Base-by-base conservation (phyloP, 2,888 invertebrate genomes). In the Dendrolimus houi region DNA sequence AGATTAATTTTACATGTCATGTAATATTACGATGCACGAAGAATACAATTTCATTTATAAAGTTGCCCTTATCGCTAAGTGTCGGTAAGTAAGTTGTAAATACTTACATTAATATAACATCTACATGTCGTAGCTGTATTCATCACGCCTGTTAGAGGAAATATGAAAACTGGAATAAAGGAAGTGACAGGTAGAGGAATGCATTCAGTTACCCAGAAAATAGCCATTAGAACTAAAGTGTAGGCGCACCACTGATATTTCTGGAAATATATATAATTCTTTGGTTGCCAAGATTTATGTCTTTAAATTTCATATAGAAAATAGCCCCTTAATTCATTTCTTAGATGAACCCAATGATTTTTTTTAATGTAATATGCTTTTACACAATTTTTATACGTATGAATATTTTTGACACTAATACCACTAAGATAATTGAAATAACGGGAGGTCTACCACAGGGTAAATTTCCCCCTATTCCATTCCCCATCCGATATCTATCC, bases 161-260 rank as follows among this genome's bases (percentile, higher is more conserved):
- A 96, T 14, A 95, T 91, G 1, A 95, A 81, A 67, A 96, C 92
- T 0, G 96, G 96, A n/a, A 96, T 85, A 65, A 96, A 92, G 0
- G 95, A 94, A 0, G 96, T 96, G 0, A 96, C 90, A 0, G 96
- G 93, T 40, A 96, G 80, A 0, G 96, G 96, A 55, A 96, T 79
- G 0, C 94, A 94, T 80, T 96, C 96, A 1, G 94, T 93, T 57
- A 96, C 94, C 96, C 96, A 96, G 74, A 91, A 95, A 52, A 94
- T 79, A 0, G 95, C 94, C 96, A 96, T 96, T 53, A 96, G 68
- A 0, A 93, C 70, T 0, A 96, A 92, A 13, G 95, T 93, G 76
- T 94, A 96, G 42, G 94, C 93, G 72, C 95, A 95, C 86, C 94
- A 85, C 62, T 82, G 77, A 57, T 77, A 73, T 67, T 74, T 74